Conservation (phyloP, 2,797 vertebrate genomes). For the Spatula clypeata region DNA sequence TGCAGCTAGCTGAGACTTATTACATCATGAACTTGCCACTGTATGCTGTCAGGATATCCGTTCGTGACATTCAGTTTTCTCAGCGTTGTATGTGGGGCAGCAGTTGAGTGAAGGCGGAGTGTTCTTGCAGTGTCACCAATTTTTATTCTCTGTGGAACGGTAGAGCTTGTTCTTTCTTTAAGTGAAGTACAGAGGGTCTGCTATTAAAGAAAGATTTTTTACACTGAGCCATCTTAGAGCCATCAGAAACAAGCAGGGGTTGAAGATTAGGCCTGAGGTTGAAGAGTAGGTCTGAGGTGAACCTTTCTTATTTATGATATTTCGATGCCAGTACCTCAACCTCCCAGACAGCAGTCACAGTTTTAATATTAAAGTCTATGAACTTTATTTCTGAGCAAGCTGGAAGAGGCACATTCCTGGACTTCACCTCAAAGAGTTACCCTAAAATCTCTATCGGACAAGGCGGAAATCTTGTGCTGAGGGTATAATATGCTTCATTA, state of each 20-base stretch:
- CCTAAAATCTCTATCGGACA: neutral
- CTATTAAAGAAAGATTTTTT: neutral
- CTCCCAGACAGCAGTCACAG: neutral
- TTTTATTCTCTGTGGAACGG: neutral
- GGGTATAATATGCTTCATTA: neutral
- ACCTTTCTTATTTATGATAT: neutral
- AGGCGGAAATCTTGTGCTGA: neutral
- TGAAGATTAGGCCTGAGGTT: neutral
- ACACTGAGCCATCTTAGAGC: neutral
- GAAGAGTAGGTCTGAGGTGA: neutral
- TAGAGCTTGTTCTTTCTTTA: neutral
- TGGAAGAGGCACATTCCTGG: neutral
- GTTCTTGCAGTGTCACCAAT: neutral
- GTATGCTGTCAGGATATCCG: neutral
- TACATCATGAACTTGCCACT: neutral
- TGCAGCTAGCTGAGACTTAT: neutral
- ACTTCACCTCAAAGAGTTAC: neutral
- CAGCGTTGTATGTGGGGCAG: neutral
- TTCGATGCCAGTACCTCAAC: neutral
- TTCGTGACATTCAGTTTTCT: neutral
- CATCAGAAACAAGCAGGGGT: neutral
- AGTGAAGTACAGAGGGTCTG: neutral
- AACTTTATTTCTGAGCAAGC: neutral
- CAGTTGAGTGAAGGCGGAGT: neutral
- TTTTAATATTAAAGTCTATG: neutral